Percentiles rank a stretch among this genome's conserved stretches.
phyloP scores from a whole-genome alignment of 2,113 vertebrate genomes.

The Cavia porcellus region DNA sequence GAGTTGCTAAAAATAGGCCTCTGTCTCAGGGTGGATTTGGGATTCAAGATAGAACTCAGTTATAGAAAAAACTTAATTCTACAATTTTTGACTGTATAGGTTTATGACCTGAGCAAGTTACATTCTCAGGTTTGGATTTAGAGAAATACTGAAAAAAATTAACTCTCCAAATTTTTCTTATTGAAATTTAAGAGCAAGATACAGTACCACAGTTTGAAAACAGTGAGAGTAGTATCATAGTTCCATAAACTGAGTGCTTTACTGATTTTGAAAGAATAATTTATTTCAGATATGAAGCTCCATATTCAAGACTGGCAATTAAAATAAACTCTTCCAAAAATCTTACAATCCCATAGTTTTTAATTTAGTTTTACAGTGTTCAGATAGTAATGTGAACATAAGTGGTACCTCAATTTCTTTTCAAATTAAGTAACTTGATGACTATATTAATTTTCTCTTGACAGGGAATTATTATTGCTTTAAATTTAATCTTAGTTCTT shows the following conservation, averaged over 20 bases:
- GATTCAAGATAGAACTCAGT: not conserved
- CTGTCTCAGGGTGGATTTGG: not conserved
- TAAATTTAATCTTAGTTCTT: constrained; percentile 71
- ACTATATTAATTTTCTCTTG: constrained; percentile 69
- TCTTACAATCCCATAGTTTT: constrained; percentile 47
- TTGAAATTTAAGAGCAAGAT: not conserved
- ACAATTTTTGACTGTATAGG: not conserved
- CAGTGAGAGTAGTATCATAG: not conserved
- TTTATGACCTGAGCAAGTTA: not conserved
- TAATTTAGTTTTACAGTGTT: constrained; percentile 65
- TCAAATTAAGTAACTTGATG: constrained; percentile 56
- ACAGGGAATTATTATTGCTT: constrained; percentile 66
- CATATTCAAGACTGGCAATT: constrained; percentile 53
- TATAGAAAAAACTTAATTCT: not conserved
- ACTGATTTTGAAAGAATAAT: constrained; percentile 50
- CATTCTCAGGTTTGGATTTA: not conserved
- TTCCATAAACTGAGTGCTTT: constrained; percentile 9
- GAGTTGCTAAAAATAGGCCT: constrained; percentile 15
- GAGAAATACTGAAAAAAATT: not conserved
- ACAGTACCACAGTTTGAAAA: not conserved
- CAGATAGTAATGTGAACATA: constrained; percentile 52
- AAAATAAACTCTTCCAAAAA: constrained; percentile 23
- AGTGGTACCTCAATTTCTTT: constrained; percentile 57
- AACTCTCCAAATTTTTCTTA: not conserved
- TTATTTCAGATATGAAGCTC: constrained; percentile 48